Base-by-base conservation (phyloP, 2,797 vertebrate genomes). In the Eidolon dupreanum region DNA sequence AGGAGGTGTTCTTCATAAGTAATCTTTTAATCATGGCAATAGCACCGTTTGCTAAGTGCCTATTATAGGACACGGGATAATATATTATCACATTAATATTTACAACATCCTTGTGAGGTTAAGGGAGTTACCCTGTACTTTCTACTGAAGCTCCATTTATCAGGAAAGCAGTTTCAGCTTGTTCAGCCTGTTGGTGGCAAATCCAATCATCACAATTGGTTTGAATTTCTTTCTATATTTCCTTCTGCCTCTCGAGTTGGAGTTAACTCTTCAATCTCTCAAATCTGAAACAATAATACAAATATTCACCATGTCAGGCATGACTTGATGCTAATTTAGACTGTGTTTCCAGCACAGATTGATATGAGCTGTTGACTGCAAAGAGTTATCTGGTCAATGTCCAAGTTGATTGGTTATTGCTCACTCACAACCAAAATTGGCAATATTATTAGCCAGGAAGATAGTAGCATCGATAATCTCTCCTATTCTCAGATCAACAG, bases 41-140 rank as follows among this genome's bases (percentile, higher is more conserved):
- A 77, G n/a, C 28, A 71, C 49, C 4, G 43, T 84, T 93, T 90
- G 26, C 38, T 55, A 87, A 91, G 15, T 79, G 57, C 28, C n/a
- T 73, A 73, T 75, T 88, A 63, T 2, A 87, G 33, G 36, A 19
- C 20, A 65, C 33, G 36, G 73, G 65, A 88, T 84, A 75, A 87
- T 79, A 78, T 63, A 82, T 90, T 93, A 70, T 91, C 83, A 89
- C 61, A 91, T 89, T 93, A 70, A 93, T 79, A 70, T 92, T 94
- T 68, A 87, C 17, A 81, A 17, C 43, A 77, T 59, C 22, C n/a
- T 31, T 61, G 28, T 26, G 70, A 91, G 53, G 38, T 94, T 83
- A 82, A 83, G 51, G 38, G 82, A 71, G 57, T 75, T 83, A 24
- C 57, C 33, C 33, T 83, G 19, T 4, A 71, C 24, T 41, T 81